A percentile compares a stretch with the other conserved stretches of the same genome.
Conservation (phyloP, 1,140 invertebrate species). For the Oreohelix idahoensis region DNA sequence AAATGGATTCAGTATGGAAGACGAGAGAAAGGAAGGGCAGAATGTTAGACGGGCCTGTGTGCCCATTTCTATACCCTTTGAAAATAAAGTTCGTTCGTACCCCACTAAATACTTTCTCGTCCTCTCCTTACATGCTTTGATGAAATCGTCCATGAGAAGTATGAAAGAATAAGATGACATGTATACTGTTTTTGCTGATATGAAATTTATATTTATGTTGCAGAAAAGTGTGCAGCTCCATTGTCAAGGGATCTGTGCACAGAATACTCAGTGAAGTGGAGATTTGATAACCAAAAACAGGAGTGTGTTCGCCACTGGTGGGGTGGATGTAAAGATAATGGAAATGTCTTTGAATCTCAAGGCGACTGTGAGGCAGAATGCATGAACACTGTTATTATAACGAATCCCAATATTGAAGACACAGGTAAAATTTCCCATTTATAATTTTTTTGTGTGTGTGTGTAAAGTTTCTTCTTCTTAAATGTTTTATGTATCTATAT, state of each 20-base stretch:
- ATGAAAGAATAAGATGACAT: too few species aligned
- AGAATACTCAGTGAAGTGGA: constrained; percentile 54
- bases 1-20: too few species aligned
- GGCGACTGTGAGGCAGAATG: constrained; percentile 63
- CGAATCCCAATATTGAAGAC: constrained; percentile 25
- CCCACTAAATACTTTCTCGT: too few species aligned
- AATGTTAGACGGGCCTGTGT: too few species aligned
- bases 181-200: too few species aligned
- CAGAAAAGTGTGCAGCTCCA: constrained; percentile 27
- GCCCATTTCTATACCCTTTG: too few species aligned
- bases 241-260: constrained; percentile 39
- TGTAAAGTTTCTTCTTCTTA: too few species aligned
- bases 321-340: constrained; percentile 71
- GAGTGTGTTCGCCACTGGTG: constrained; percentile 70
- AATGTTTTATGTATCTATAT: too few species aligned
- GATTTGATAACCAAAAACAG: constrained; percentile 54
- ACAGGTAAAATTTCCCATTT: neutral
- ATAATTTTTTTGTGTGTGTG: neutral
- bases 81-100: too few species aligned
- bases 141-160: too few species aligned
- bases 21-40: too few species aligned
- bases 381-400: constrained; percentile 28
- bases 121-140: too few species aligned
- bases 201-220: neutral
- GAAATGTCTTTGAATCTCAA: constrained; percentile 73